Conservation (phyloP, 2,113 vertebrate species). For the Hippocampus comes region DNA sequence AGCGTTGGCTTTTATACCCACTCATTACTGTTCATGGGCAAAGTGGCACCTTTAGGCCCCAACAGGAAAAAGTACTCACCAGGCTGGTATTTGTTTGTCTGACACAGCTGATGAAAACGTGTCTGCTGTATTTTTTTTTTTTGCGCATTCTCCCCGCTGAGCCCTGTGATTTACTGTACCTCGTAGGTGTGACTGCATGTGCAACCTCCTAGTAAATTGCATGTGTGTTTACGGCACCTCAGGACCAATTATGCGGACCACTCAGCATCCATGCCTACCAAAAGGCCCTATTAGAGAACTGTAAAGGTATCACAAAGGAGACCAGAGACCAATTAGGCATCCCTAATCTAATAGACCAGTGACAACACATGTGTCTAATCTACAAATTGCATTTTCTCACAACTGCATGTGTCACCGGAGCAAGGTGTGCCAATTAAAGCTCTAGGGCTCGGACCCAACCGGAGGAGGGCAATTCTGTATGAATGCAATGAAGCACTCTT, state of each 20-base stretch:
- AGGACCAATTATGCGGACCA: conserved; percentile 61
- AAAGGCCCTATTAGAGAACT: conserved; percentile 49
- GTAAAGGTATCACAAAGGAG: conserved; percentile 57
- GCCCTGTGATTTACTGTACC: conserved; percentile 44
- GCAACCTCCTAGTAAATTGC: conserved; percentile 47
- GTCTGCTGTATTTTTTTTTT: conserved; percentile 20
- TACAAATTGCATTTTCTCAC: conserved; percentile 22
- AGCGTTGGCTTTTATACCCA: background rate
- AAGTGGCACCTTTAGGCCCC: background rate
- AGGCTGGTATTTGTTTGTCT: conserved; percentile 8
- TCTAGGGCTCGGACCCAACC: conserved; percentile 15
- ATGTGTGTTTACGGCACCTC: conserved; percentile 34
- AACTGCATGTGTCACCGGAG: conserved; percentile 34
- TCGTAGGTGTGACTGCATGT: conserved; percentile 49
- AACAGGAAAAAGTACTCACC: conserved; percentile 8
- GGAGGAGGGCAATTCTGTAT: background rate
- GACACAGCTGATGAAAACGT: conserved; percentile 33
- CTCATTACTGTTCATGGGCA: background rate
- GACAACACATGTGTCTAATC: conserved; percentile 40
- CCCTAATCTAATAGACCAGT: conserved; percentile 54
- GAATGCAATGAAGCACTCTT: background rate
- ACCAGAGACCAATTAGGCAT: conserved; percentile 66
- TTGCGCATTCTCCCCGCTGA: conserved; percentile 35
- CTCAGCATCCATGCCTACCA: conserved; percentile 41
- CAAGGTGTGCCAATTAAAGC: conserved; percentile 44